Conservation (phyloP, 1,140 invertebrate species). For the Aricia agestis region DNA sequence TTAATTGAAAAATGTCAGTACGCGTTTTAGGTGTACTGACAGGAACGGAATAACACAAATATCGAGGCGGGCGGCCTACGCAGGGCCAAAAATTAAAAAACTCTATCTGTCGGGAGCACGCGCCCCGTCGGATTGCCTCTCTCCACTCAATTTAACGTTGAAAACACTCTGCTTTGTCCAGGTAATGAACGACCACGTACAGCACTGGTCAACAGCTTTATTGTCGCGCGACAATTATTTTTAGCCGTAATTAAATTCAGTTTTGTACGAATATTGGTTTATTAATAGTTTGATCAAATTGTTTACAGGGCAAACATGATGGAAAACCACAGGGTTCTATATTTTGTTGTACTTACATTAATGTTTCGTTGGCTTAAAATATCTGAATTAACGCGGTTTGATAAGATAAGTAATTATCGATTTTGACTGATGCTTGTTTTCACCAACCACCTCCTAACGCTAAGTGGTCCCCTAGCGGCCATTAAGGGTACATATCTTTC, state of each 20-base stretch:
- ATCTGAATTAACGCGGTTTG: no score
- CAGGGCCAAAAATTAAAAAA: constrained; percentile 39
- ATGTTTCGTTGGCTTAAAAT: not conserved
- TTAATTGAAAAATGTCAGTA: constrained; percentile 11
- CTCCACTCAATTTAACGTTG: constrained; percentile 70
- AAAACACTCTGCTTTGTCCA: constrained; percentile 69
- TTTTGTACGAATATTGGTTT: not conserved
- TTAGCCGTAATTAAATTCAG: constrained; percentile 12
- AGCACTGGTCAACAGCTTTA: constrained; percentile 40
- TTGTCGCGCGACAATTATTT: constrained; percentile 17
- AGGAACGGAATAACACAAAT: constrained; percentile 12
- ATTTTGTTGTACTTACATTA: not conserved
- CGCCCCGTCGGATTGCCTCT: constrained; percentile 59
- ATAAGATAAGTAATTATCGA: no score
- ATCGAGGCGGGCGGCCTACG: constrained; percentile 4
- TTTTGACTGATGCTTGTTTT: no score
- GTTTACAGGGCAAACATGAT: not conserved
- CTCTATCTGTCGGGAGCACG: constrained; percentile 37
- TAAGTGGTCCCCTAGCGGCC: no score
- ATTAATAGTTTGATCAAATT: not conserved
- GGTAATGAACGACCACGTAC: constrained; percentile 54
- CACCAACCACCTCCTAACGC: no score
- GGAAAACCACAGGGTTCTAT: not conserved
- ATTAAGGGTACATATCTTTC: no score
- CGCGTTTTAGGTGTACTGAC: constrained; percentile 3